phyloP scores from a whole-genome alignment of 2,113 vertebrate species.

The Cololabis saira region DNA sequence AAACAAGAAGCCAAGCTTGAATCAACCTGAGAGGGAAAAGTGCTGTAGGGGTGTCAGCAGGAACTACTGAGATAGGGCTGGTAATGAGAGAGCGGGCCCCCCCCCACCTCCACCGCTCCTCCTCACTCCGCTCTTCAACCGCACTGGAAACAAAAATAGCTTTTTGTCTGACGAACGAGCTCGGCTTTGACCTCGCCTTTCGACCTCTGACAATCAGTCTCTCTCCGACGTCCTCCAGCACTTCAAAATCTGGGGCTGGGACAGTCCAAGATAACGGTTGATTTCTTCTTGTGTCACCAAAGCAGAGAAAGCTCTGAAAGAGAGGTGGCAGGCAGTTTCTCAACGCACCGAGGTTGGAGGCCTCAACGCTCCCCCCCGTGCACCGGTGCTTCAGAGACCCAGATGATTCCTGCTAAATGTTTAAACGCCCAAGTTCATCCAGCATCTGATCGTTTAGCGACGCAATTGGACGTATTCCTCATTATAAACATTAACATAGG shows the following conservation, averaged over 20 bases:
- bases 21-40: conserved; percentile 82
- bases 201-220: conserved; percentile 98
- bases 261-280: conserved; percentile 82
- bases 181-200: conserved; percentile 92
- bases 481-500: conserved; percentile 68
- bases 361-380: conserved; percentile 39
- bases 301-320: conserved; percentile 61
- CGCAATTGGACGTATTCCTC: conserved; percentile 37
- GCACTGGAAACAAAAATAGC: conserved; percentile 95
- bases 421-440: conserved; percentile 37
- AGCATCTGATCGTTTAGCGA: conserved; percentile 32
- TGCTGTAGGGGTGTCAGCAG: conserved; percentile 85
- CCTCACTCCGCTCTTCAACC: conserved; percentile 84
- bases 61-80: conserved; percentile 80
- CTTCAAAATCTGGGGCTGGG: conserved; percentile 78
- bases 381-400: conserved; percentile 21
- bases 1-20: conserved; percentile 77
- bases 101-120: conserved; percentile 51
- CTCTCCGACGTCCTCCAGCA: conserved; percentile 85
- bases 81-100: conserved; percentile 75
- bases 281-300: conserved; percentile 82
- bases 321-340: conserved; percentile 45
- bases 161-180: conserved; percentile 92
- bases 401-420: conserved; percentile 54
- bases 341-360: conserved; percentile 51